phyloP scores from a whole-genome alignment of 2,888 invertebrate species.

The Scaptomyza polygonia region DNA sequence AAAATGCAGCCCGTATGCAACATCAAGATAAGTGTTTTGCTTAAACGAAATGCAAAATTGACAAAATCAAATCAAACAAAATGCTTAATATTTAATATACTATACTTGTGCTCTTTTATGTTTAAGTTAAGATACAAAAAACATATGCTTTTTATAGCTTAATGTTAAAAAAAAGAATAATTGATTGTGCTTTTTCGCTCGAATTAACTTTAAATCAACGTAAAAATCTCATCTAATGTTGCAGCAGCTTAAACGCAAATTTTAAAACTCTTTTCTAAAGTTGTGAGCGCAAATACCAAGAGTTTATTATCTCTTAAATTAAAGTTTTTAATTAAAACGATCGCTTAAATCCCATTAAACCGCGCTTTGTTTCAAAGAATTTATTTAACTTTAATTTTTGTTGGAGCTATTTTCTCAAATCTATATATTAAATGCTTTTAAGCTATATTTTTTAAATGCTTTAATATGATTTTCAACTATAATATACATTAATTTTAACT shows the following conservation, averaged over 20 bases:
- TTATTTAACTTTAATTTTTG: background rate
- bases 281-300: slow-evolving; percentile 2
- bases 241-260: background rate
- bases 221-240: slow-evolving; percentile 29
- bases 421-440: background rate
- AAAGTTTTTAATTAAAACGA: too few species aligned
- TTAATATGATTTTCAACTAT: background rate
- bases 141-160: slow-evolving; percentile 52
- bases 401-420: background rate
- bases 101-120: slow-evolving; percentile 57
- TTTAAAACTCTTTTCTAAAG: slow-evolving; percentile 14
- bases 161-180: slow-evolving; percentile 38
- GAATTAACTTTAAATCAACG: slow-evolving; percentile 37
- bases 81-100: slow-evolving; percentile 51
- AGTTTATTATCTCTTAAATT: background rate
- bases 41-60: slow-evolving; percentile 10
- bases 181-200: slow-evolving; percentile 52
- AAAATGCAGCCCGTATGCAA: slow-evolving; percentile 49
- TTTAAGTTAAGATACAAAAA: slow-evolving; percentile 46
- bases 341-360: background rate
- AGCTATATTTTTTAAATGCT: background rate
- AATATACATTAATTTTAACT: background rate
- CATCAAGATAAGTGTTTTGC: slow-evolving; percentile 43
- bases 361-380: background rate
- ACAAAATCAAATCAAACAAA: slow-evolving; percentile 31